Evolutionary conservation across 2,113 vertebrate genomes (phyloP), one percentile per base, ranked within the genome.

Genomic region (Cercopithecus mona): DNA sequence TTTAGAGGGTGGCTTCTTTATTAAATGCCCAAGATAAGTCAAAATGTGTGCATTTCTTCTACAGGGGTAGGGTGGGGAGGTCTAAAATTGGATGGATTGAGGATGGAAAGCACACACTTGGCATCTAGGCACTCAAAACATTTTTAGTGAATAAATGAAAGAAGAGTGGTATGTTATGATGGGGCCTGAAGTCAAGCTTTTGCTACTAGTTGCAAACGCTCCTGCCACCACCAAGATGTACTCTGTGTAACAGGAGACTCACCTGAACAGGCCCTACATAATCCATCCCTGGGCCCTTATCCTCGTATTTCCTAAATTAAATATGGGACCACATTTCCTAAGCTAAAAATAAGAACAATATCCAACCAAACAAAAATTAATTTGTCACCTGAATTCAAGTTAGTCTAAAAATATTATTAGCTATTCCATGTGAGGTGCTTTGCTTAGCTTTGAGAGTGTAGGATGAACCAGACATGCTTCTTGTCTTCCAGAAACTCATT

Each of bases 351-450:
- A 40, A 73, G 30, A 52, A 66, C 40, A 79, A 59, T n/a, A 4
- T 57, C 18, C 17, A 76, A 55, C 66, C 59, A 55, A 55, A 5
- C 3, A 68, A 73, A 89, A 55, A 25, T 85, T 86, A 86, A 85
- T 75, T 40, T 86, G 40, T 89, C 30, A 96, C 6, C 88, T 93
- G 73, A 83, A 83, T 81, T 96, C 43, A 75, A 68, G 52, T 52
- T 76, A 73, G 1, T 68, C 52, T 72, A 30, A 92, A 92, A 83
- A 27, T 72, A 79, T 81, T 43, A 50, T 76, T 84, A 70, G 30
- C 25, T 83, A 27, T 32, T 48, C 48, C 27, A 68, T 8, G 27
- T 4, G 4, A 64, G 52, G 68, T 20, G 61, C 20, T 85, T 95
- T 81, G n/a, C n/a, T 57, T 95, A 38, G 22, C 7, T 96, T 93